Percentiles rank a stretch among this genome's conserved stretches.
Conservation (phyloP, 2,113 vertebrate genomes). For the Platysteira castanea region DNA sequence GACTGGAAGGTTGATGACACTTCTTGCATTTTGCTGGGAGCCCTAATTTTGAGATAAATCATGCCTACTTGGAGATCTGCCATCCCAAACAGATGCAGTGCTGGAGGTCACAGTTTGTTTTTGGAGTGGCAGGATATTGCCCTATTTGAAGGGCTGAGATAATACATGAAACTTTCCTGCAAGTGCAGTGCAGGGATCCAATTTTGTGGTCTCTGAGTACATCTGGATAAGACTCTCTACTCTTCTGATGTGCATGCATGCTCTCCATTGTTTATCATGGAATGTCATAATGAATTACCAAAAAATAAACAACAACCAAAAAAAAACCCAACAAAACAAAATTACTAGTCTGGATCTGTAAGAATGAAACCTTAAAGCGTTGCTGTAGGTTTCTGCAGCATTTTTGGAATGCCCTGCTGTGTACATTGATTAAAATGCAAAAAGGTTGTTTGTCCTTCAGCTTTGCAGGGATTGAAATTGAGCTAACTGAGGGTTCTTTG, state of each 20-base stretch:
- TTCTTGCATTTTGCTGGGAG: neutral
- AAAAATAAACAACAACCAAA: neutral
- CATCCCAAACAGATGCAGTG: neutral
- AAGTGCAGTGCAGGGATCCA: neutral
- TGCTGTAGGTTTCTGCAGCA: neutral
- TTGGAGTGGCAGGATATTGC: neutral
- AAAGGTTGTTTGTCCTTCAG: neutral
- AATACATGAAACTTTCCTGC: neutral
- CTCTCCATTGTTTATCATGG: neutral
- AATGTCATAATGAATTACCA: neutral
- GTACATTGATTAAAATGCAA: neutral
- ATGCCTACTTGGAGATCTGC: neutral
- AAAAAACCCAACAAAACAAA: neutral
- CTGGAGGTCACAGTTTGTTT: neutral
- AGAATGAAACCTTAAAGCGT: neutral
- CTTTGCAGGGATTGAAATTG: neutral
- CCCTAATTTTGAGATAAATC: neutral
- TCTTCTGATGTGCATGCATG: neutral
- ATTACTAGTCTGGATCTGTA: neutral
- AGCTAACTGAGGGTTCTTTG: neutral
- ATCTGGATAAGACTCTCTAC: neutral
- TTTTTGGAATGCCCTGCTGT: neutral
- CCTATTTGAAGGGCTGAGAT: neutral
- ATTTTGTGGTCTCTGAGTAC: neutral
- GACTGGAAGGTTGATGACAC: neutral